A percentile compares a stretch with the other conserved stretches of the same genome.
Conservation (phyloP, 2,113 vertebrate species). For the Taurulus bubalis region DNA sequence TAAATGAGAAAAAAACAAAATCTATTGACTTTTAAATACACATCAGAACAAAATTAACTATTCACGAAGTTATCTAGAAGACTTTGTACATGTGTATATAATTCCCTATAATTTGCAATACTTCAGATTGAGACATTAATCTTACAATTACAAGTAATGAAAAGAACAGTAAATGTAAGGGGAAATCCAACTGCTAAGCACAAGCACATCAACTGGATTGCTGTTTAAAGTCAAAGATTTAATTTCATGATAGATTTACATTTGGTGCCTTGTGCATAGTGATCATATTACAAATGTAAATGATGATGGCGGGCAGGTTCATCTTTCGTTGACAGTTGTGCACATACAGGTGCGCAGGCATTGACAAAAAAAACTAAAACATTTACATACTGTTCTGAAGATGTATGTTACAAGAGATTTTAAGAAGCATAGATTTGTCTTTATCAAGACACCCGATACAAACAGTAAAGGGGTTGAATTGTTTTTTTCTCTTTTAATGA, state of each 20-base stretch:
- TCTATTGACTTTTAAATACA: neutral
- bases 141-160: neutral
- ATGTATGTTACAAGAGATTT: neutral
- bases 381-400: constrained; percentile 34
- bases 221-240: neutral
- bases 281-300: constrained; percentile 55
- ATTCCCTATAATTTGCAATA: neutral
- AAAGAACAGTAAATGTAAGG: neutral
- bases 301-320: constrained; percentile 13
- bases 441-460: neutral
- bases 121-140: neutral
- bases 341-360: constrained; percentile 16
- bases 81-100: neutral
- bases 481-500: neutral
- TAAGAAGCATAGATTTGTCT: neutral
- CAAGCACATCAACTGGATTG: neutral
- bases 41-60: neutral
- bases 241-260: neutral
- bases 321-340: constrained; percentile 16
- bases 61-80: too few relatives aligned
- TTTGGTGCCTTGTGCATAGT: neutral
- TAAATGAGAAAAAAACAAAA: neutral
- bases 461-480: neutral
- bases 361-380: constrained; percentile 4
- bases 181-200: neutral